Conservation (phyloP, 2,888 invertebrate species). For the Andrena hattorfiana region DNA sequence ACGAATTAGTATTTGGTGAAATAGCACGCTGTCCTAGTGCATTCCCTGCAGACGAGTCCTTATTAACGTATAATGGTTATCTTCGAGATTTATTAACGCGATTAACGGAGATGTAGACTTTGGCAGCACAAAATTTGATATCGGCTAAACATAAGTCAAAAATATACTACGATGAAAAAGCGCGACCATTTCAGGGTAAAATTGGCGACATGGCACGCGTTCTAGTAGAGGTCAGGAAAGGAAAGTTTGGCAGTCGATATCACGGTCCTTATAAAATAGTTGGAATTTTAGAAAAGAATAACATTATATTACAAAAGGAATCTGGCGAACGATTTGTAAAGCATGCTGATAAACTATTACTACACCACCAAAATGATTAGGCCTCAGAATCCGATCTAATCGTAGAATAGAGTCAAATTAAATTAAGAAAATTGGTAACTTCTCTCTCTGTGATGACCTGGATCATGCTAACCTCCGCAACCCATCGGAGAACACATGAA, state of each 20-base stretch:
- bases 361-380: background rate
- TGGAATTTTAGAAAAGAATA: slow-evolving; percentile 2
- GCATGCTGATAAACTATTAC: background rate
- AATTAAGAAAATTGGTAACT: no score
- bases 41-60: background rate
- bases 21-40: background rate
- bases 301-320: background rate
- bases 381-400: no score
- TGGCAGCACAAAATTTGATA: background rate
- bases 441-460: no score
- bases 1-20: background rate
- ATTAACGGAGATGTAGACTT: background rate
- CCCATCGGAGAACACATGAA: no score
- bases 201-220: slow-evolving; percentile 7
- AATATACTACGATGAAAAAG: background rate
- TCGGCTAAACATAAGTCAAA: background rate
- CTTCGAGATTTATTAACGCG: background rate
- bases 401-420: no score
- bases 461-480: no score
- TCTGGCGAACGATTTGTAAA: background rate
- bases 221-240: background rate
- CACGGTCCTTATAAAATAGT: slow-evolving; percentile 19
- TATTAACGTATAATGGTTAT: background rate
- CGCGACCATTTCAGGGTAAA: background rate
- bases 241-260: slow-evolving; percentile 8